phyloP scores from a whole-genome alignment of 2,888 invertebrate species.

The Lapara coniferarum region DNA sequence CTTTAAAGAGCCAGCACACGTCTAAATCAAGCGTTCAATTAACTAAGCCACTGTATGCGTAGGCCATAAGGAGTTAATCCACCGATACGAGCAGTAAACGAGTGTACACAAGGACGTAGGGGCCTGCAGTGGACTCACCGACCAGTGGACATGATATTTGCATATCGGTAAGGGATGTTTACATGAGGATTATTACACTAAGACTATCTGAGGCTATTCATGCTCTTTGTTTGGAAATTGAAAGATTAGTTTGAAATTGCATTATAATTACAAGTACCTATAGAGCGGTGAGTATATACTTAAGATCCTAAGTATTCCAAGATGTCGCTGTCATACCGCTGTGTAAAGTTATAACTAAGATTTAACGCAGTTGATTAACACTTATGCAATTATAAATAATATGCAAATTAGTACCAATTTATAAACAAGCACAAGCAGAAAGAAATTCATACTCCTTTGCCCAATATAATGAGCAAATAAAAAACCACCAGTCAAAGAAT shows the following conservation, averaged over 20 bases:
- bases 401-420: too few species aligned
- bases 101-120: not conserved
- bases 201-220: not conserved
- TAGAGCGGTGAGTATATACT: not conserved
- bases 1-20: too few species aligned
- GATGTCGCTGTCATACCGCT: too few species aligned
- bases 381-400: too few species aligned
- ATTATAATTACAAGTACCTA: not conserved
- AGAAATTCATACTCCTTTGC: too few species aligned
- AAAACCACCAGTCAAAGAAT: not conserved
- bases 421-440: too few species aligned
- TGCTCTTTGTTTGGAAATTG: not conserved
- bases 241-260: not conserved
- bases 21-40: not conserved
- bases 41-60: not conserved
- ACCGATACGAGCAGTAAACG: constrained; percentile 22
- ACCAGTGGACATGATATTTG: constrained; percentile 43
- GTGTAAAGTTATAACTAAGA: too few species aligned
- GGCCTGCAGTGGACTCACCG: constrained; percentile 34
- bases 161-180: constrained; percentile 42
- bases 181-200: constrained; percentile 1
- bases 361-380: too few species aligned
- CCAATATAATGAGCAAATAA: not conserved
- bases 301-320: too few species aligned
- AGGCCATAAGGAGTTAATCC: constrained; percentile 9